A percentile compares a stretch with the other conserved stretches of the same genome.
Evolutionary conservation across 2,113 vertebrate species (phyloP).

Genomic region (Prolemur simus): DNA sequence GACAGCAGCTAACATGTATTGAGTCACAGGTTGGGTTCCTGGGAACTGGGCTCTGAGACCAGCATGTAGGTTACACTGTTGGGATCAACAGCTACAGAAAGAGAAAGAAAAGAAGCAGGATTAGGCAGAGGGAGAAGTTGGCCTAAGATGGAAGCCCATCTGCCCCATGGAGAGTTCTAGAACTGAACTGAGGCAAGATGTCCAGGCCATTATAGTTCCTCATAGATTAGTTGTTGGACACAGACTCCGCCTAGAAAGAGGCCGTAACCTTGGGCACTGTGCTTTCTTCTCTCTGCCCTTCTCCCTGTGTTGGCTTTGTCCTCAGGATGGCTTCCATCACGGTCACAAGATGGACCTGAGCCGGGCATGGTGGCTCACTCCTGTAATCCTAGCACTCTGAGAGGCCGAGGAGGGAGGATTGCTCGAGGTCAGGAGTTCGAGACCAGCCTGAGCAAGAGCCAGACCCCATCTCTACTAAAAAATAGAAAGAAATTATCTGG

Average conservation of each 20-base stretch:
- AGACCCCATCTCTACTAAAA: no score
- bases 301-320: background rate
- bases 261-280: background rate
- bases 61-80: background rate
- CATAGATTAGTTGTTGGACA: background rate
- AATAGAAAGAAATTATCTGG: no score
- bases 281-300: background rate
- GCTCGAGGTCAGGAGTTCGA: no score
- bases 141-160: background rate
- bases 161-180: background rate
- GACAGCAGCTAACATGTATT: background rate
- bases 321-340: background rate
- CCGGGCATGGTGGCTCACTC: no score
- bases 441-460: no score
- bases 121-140: background rate
- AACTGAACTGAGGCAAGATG: background rate
- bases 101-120: background rate
- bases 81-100: background rate
- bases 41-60: background rate
- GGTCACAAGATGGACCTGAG: background rate
- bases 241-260: background rate
- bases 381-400: no score
- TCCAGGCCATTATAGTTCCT: no score
- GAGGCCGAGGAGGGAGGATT: no score
- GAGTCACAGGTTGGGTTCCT: background rate